Conservation (phyloP, 2,797 vertebrate genomes). For the Lacerta viridis region DNA sequence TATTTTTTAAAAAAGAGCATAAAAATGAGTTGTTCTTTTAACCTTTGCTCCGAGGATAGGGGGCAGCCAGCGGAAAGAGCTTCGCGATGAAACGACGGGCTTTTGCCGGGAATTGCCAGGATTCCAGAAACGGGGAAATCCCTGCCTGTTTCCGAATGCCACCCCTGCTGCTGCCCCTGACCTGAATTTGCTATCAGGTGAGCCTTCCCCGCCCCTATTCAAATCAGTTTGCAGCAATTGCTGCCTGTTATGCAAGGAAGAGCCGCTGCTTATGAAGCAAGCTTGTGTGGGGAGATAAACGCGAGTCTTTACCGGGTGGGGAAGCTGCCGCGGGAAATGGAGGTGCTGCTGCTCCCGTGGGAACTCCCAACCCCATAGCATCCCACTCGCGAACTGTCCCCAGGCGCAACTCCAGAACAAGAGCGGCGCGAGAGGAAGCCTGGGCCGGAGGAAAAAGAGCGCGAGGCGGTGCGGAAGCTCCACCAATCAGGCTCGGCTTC, state of each 20-base stretch:
- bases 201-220: background rate
- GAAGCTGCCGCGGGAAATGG: background rate
- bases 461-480: background rate
- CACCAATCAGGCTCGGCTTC: slow-evolving; percentile 7
- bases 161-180: background rate
- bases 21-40: background rate
- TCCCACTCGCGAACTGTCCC: too few species aligned
- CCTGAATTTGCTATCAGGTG: background rate
- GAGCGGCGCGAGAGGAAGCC: too few species aligned
- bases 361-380: background rate
- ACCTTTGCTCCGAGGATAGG: background rate
- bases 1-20: background rate
- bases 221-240: background rate
- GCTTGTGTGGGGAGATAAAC: background rate
- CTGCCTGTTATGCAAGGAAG: background rate
- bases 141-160: accelerated
- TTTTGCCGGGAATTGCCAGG: background rate
- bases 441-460: background rate
- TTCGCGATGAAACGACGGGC: background rate
- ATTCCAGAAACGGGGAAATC: background rate
- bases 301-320: background rate
- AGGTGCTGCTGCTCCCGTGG: too few species aligned
- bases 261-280: background rate
- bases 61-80: background rate
- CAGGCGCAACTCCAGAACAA: background rate